Percentiles rank a stretch among this genome's conserved stretches.
Evolutionary conservation across 2,113 vertebrate genomes (phyloP).

Genomic region (Prietella phreatophila): DNA sequence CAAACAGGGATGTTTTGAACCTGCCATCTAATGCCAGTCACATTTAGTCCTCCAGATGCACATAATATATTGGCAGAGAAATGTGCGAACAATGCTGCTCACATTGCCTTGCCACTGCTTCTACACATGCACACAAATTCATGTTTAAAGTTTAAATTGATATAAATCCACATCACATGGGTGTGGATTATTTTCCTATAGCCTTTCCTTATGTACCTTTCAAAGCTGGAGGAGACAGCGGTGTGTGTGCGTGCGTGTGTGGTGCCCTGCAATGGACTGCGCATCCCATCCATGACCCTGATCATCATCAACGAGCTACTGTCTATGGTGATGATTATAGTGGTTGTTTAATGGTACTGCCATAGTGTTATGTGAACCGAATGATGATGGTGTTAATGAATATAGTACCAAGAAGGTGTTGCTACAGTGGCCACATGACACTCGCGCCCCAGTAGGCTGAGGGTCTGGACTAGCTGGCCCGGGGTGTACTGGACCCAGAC

Average conservation of each 20-base stretch:
- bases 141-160: neutral
- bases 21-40: neutral
- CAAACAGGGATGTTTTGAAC: neutral
- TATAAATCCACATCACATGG: neutral
- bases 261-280: neutral
- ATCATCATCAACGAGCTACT: neutral
- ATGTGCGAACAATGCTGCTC: too few species aligned
- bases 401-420: constrained; percentile 86
- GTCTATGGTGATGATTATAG: neutral
- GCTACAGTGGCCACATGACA: constrained; percentile 91
- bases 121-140: neutral
- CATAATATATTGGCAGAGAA: too few species aligned
- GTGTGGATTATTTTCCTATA: neutral
- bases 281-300: neutral
- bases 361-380: neutral
- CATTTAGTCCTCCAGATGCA: too few species aligned
- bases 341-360: neutral
- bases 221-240: neutral
- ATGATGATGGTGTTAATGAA: neutral
- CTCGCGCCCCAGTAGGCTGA: constrained; percentile 84
- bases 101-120: neutral
- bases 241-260: neutral
- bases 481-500: constrained; percentile 86
- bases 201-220: neutral
- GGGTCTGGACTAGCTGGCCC: constrained; percentile 86